Evolutionary conservation across 2,113 vertebrate genomes (phyloP), one percentile per base, ranked within the genome.

Genomic region (Scalopus aquaticus): DNA sequence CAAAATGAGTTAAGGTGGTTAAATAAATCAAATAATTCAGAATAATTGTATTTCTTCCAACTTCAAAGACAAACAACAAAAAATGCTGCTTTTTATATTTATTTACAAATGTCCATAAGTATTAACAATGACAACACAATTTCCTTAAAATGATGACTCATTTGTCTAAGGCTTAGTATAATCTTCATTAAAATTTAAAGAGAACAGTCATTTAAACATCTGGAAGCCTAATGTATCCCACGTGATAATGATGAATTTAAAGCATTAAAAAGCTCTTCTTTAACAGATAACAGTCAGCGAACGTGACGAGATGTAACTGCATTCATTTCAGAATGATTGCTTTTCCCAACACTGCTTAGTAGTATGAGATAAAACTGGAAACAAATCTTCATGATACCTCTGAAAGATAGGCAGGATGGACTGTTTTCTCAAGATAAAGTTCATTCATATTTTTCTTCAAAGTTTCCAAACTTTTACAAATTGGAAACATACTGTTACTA

Each of bases 141-240:
- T 83, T 87, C 78, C 49, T 91, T 51, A 80, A 95, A 86, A 88
- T 56, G 35, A 88, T 64, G 73, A 82, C 8, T 70, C 6, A 42
- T 58, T 77, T 85, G 28, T 70, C 89, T 86, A 88, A 94, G 62
- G n/a, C 37, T 84, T 77, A 85, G 39, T 49, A 42, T 90, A 51
- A 87, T 35, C n/a, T 28, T 88, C 91, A 87, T 62, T 79, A 82
- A 95, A 79, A 77, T 64, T n/a, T 95, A 92, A 95, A 85, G 44
- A 79, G 93, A 96, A 92, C 9, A 82, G 64, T 62, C 46, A 81
- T 69, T 84, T 56, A 22, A 90, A 90, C 56, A 20, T 91, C 51
- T 39, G 30, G 76, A 92, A 90, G 62, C 13, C 54, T 83, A 67
- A 74, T 16, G 11, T 69, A 62, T n/a, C 28, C 19, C 54, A 51